Evolutionary conservation across 1,140 invertebrate species (phyloP).

Genomic region (Ctenoplectra terminalis): DNA sequence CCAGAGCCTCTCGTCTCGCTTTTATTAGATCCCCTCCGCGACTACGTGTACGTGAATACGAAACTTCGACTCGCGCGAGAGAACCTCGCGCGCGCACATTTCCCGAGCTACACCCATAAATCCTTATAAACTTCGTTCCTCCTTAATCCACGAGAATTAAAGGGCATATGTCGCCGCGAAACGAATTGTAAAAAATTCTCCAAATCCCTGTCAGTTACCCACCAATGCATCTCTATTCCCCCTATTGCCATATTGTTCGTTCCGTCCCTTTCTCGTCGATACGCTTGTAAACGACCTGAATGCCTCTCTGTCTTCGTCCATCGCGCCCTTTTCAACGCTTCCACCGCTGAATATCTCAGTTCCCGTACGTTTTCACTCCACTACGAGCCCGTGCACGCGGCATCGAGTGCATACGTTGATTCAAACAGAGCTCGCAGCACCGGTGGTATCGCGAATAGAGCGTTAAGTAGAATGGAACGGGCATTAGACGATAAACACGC

Average conservation of each 20-base stretch:
- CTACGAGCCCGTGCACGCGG: background rate
- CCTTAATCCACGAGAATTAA: constrained; percentile 61
- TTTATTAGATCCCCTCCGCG: constrained; percentile 54
- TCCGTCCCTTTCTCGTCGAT: background rate
- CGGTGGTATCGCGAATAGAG: background rate
- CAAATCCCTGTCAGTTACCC: constrained; percentile 17
- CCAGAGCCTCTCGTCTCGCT: constrained; percentile 43
- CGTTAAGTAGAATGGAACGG: background rate
- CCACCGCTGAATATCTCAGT: constrained; percentile 26
- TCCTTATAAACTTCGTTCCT: constrained; percentile 54
- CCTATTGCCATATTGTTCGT: background rate
- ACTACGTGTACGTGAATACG: constrained; percentile 52
- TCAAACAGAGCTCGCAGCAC: background rate
- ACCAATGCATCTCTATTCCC: constrained; percentile 13
- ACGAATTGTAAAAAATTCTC: constrained; percentile 66
- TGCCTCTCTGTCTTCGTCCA: background rate
- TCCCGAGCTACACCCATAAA: constrained; percentile 23
- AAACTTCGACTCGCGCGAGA: constrained; percentile 27
- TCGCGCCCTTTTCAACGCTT: background rate
- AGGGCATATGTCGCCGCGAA: constrained; percentile 55
- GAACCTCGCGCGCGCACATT: background rate
- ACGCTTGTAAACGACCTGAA: background rate
- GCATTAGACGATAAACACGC: background rate
- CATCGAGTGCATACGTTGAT: background rate
- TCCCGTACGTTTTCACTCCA: constrained; percentile 53